A percentile compares a stretch with the other conserved stretches of the same genome.
Evolutionary conservation across 53 echinoderm and acorn worm species (phyloP).

Genomic region (Mesocentrotus franciscanus): DNA sequence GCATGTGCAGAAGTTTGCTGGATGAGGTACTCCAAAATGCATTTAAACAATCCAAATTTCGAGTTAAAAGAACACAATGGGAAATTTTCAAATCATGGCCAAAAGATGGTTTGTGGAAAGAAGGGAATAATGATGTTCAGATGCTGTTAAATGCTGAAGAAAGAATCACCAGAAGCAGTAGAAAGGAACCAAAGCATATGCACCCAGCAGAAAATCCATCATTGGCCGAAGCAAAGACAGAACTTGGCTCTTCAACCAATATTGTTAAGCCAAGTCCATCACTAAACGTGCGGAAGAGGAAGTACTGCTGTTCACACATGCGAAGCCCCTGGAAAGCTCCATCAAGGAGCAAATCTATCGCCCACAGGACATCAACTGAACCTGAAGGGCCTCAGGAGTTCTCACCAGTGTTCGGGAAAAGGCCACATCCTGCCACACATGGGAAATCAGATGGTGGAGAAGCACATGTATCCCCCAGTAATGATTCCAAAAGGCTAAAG

Average conservation of each 20-base stretch:
- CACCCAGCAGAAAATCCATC: neutral
- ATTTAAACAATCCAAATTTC: neutral
- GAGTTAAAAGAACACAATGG: neutral
- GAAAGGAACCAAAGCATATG: conserved; percentile 2
- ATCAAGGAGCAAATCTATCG: neutral
- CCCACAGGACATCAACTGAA: neutral
- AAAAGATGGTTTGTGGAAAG: conserved; percentile 39
- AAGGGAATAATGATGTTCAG: conserved; percentile 19
- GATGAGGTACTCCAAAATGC: neutral
- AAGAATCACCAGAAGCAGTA: conserved; percentile 17
- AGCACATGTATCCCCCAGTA: neutral
- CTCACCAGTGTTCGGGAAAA: neutral
- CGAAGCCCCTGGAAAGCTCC: conserved; percentile 26
- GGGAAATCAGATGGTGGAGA: neutral
- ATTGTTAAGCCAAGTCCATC: neutral
- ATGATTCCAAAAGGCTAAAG: neutral
- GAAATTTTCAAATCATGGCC: neutral
- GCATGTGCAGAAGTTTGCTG: conserved; percentile 11
- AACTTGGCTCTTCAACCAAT: too few relatives aligned
- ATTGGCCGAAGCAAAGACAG: conserved; percentile 16
- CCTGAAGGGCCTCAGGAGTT: neutral
- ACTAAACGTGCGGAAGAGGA: conserved; percentile 17
- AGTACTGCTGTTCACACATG: conserved; percentile 35
- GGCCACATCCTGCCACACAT: neutral
- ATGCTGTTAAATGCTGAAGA: neutral